Evolutionary conservation across 2,888 invertebrate genomes (phyloP).

Genomic region (Embidobia sp.): DNA sequence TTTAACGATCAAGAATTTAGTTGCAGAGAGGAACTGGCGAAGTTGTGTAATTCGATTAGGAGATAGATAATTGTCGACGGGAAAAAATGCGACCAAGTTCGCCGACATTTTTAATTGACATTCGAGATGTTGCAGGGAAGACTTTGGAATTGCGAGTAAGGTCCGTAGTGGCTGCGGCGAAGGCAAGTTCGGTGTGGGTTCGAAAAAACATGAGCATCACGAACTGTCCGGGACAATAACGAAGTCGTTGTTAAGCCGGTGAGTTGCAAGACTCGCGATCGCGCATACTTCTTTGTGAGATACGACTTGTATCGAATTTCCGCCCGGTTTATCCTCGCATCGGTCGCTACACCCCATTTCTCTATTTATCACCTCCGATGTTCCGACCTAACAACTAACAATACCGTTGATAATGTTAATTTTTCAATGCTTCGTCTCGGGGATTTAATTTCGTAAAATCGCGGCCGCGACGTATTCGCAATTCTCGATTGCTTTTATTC

Average conservation of each 20-base stretch:
- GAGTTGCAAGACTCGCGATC: constrained; percentile 66
- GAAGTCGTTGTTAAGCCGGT: constrained; percentile 62
- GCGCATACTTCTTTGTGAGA: constrained; percentile 73
- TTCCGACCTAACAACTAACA: constrained; percentile 28
- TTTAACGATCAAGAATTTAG: no score
- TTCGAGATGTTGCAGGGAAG: constrained; percentile 33
- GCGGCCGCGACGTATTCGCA: no score
- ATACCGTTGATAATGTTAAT: constrained; percentile 28
- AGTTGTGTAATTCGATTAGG: no score
- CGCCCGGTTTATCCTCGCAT: constrained; percentile 56
- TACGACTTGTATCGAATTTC: constrained; percentile 73
- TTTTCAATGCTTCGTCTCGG: constrained; percentile 7
- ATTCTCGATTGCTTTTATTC: neutral
- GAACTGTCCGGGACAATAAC: constrained; percentile 59
- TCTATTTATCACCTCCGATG: constrained; percentile 52
- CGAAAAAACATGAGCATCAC: constrained; percentile 52
- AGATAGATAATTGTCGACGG: neutral
- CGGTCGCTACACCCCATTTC: constrained; percentile 37
- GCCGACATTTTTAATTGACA: constrained; percentile 46
- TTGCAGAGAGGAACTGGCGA: no score
- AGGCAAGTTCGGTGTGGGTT: constrained; percentile 26
- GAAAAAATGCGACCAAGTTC: neutral
- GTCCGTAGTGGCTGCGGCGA: constrained; percentile 16
- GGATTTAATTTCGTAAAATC: no score
- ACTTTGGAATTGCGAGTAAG: constrained; percentile 36